Percentiles rank a stretch among this genome's conserved stretches.
These are phyloP conservation scores for Accipiter cooperii DNA, from an alignment of 2,113 vertebrate species.

Conservation along the genomic window DNA sequence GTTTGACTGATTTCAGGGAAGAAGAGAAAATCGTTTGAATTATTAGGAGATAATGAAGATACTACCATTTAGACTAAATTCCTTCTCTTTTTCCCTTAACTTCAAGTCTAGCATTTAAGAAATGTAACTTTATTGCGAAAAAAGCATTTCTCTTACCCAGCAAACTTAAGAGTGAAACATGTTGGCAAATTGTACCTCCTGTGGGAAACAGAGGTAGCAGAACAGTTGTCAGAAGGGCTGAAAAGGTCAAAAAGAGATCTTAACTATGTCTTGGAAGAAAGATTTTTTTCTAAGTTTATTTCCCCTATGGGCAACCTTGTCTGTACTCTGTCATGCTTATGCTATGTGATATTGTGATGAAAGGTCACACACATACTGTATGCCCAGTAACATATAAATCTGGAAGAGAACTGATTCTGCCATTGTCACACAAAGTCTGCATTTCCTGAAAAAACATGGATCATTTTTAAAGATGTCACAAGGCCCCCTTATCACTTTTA, in stretches of 20 bases:
- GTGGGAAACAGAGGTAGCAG: background rate
- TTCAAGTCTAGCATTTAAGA: background rate
- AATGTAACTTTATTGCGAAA: background rate
- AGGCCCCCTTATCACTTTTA: background rate
- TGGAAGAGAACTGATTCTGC: background rate
- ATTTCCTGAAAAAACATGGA: fast-evolving
- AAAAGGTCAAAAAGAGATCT: background rate
- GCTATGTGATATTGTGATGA: background rate
- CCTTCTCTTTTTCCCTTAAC: background rate
- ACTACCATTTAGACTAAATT: background rate
- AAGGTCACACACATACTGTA: background rate
- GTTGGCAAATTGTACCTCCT: background rate
- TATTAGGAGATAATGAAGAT: background rate
- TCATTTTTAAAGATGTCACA: background rate
- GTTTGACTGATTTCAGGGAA: background rate
- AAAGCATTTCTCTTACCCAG: background rate
- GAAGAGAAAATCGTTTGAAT: background rate
- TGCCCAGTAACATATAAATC: background rate
- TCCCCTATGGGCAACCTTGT: background rate
- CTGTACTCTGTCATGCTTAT: background rate
- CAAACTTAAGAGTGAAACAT: background rate
- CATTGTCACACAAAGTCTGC: background rate
- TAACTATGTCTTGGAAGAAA: background rate
- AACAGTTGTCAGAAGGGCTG: background rate
- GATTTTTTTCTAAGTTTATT: background rate